These are phyloP conservation scores for Tenthredo scrophulariae DNA, from an alignment of 2,888 invertebrate species.

Conservation along the genomic window DNA sequence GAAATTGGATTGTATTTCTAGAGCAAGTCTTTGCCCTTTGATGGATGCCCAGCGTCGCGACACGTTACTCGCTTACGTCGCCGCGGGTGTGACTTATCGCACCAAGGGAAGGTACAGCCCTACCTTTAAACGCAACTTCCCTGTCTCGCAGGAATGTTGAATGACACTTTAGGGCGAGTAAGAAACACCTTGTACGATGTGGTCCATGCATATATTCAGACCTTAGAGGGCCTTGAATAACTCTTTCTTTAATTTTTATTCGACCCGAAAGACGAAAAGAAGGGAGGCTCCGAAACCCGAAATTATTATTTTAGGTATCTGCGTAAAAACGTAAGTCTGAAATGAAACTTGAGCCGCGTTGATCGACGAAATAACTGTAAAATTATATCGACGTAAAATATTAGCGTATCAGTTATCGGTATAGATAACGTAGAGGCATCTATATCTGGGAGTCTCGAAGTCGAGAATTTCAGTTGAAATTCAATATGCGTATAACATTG, in stretches of 20 bases:
- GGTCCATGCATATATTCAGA: neutral
- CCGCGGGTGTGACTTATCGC: conserved; percentile 50
- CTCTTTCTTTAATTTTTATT: neutral
- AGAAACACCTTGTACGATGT: neutral
- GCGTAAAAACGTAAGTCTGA: neutral
- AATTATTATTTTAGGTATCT: neutral
- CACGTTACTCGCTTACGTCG: neutral
- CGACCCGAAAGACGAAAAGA: neutral
- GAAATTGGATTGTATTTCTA: conserved; percentile 27
- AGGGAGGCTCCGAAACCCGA: neutral
- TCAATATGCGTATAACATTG: conserved; percentile 11
- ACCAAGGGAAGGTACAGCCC: neutral
- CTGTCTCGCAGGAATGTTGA: conserved; percentile 28
- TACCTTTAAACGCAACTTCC: neutral
- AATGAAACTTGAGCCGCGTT: neutral
- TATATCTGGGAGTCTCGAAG: neutral
- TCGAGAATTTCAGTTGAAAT: neutral
- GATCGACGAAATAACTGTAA: neutral
- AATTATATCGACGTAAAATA: neutral
- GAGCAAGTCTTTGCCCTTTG: conserved; percentile 15
- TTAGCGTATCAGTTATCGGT: conserved; percentile 6
- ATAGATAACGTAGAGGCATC: neutral
- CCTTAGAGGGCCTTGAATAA: neutral
- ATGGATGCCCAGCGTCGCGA: neutral
- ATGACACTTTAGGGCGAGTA: conserved; percentile 20